phyloP scores from a whole-genome alignment of 2,797 vertebrate species.

The Microhierax caerulescens region DNA sequence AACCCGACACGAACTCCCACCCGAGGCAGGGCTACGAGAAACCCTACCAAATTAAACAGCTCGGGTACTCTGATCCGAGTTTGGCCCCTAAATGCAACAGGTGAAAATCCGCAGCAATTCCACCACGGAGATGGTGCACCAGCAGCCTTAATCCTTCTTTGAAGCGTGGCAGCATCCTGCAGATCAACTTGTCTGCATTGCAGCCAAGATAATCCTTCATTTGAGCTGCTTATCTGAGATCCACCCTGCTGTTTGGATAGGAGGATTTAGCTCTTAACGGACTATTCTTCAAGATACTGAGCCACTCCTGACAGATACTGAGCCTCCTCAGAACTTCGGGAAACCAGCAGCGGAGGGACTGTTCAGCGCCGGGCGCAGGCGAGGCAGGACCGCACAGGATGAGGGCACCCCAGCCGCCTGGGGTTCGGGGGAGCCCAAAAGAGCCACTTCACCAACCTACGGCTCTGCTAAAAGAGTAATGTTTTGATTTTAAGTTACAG shows the following conservation, averaged over 20 bases:
- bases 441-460: not conserved
- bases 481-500: not conserved
- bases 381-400: not conserved
- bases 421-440: not conserved
- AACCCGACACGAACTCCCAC: rapidly evolving
- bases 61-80: not conserved
- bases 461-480: not conserved
- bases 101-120: not conserved
- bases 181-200: not conserved
- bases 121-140: not conserved
- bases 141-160: not conserved
- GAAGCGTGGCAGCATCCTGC: not conserved
- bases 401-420: not conserved
- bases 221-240: not conserved
- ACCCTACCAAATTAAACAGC: not conserved
- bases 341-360: too few species aligned
- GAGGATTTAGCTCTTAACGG: not conserved
- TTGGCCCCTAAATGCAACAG: not conserved
- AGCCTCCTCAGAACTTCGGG: not conserved
- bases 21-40: not conserved
- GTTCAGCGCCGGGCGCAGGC: rapidly evolving
- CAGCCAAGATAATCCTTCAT: not conserved
- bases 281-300: not conserved
- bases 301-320: not conserved
- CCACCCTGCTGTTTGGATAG: not conserved